phyloP scores from a whole-genome alignment of 2,888 invertebrate species.

The Bruchidius siliquastri region DNA sequence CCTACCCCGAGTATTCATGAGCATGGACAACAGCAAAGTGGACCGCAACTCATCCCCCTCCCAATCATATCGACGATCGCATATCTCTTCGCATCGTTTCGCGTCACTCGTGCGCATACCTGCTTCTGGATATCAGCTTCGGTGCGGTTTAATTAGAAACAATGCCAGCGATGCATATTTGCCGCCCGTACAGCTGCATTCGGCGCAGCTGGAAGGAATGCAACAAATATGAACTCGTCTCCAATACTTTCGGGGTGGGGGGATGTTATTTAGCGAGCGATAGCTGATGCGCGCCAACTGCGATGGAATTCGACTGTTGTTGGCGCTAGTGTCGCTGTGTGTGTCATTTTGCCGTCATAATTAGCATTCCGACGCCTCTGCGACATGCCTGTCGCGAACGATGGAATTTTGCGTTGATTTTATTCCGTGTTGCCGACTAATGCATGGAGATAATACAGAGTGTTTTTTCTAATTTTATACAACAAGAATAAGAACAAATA shows the following conservation, averaged over 20 bases:
- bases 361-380: slow-evolving; percentile 39
- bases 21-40: background rate
- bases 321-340: slow-evolving; percentile 18
- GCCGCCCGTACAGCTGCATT: slow-evolving; percentile 20
- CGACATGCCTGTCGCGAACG: background rate
- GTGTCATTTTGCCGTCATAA: slow-evolving; percentile 43
- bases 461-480: too few species aligned
- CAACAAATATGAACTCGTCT: slow-evolving; percentile 42
- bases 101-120: background rate
- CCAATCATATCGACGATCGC: background rate
- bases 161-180: slow-evolving; percentile 40
- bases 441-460: too few species aligned
- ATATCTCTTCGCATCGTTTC: background rate
- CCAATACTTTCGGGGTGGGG: slow-evolving; percentile 33
- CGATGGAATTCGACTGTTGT: background rate
- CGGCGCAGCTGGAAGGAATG: slow-evolving; percentile 30
- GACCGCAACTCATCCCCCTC: background rate
- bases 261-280: slow-evolving; percentile 7
- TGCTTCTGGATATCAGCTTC: background rate
- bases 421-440: background rate
- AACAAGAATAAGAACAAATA: too few species aligned
- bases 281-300: background rate
- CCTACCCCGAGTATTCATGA: background rate
- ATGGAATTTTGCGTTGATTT: background rate
- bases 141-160: slow-evolving; percentile 22